These are phyloP conservation scores for Stegastes partitus DNA, from an alignment of 2,113 vertebrate genomes.

Conservation along the genomic window DNA sequence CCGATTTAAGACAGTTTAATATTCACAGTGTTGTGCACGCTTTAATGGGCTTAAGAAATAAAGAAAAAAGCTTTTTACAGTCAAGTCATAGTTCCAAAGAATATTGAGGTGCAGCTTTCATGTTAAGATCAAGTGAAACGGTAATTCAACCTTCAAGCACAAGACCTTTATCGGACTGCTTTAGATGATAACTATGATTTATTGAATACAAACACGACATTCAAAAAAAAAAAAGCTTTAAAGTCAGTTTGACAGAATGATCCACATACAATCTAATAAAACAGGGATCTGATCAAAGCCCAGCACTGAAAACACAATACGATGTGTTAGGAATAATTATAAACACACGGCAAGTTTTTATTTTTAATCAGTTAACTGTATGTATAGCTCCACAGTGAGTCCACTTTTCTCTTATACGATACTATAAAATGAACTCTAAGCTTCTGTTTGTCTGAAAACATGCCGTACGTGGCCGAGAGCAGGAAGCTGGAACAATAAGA, in stretches of 20 bases:
- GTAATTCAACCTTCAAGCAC: constrained; percentile 53
- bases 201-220: constrained; percentile 38
- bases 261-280: constrained; percentile 17
- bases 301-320: not conserved
- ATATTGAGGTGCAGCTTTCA: constrained; percentile 6
- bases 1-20: not conserved
- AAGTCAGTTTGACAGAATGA: constrained; percentile 34
- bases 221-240: constrained; percentile 20
- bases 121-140: constrained; percentile 27
- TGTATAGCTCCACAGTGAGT: not conserved
- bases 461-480: not conserved
- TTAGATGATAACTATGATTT: constrained; percentile 36
- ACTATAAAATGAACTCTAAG: not conserved
- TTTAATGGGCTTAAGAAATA: constrained; percentile 1
- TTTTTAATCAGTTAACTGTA: constrained; percentile 25
- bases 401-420: not conserved
- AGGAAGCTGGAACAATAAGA: constrained; percentile 13
- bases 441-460: not conserved
- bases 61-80: not conserved
- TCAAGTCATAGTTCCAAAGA: constrained; percentile 2
- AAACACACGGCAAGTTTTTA: constrained; percentile 21
- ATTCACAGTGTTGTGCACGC: not conserved
- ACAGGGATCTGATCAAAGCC: constrained; percentile 22
- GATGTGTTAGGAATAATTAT: constrained; percentile 15
- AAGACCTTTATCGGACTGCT: constrained; percentile 29